These are phyloP conservation scores for Carcharodon carcharias DNA, from an alignment of 2,797 vertebrate genomes.

Conservation along the genomic window DNA sequence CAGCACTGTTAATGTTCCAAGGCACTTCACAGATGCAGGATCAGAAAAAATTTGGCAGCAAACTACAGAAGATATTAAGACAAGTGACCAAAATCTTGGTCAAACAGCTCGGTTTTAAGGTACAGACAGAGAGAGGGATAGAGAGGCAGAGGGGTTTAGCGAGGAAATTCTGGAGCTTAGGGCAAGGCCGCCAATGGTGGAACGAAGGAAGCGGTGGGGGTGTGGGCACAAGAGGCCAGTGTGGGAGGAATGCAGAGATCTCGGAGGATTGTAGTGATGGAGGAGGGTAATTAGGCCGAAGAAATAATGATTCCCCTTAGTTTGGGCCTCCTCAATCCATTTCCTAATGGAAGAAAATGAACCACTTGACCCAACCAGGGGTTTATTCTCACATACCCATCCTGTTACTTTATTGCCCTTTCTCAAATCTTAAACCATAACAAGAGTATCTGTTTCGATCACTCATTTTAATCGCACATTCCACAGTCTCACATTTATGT, in stretches of 20 bases:
- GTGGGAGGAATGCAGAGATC: neutral
- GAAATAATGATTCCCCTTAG: neutral
- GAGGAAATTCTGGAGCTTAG: neutral
- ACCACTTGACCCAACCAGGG: neutral
- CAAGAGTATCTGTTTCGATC: neutral
- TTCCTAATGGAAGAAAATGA: neutral
- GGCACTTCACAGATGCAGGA: neutral
- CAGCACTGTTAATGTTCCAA: neutral
- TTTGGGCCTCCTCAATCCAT: neutral
- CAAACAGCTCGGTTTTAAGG: no score
- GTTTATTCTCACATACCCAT: neutral
- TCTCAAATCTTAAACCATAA: neutral
- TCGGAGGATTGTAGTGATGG: neutral
- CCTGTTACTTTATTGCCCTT: neutral
- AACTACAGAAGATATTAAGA: neutral
- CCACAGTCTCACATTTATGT: no score
- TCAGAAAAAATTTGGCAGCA: neutral
- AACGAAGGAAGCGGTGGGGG: neutral
- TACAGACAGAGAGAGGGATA: neutral
- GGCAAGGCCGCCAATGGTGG: neutral
- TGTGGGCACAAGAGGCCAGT: neutral
- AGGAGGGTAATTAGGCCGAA: neutral
- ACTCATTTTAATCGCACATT: neutral
- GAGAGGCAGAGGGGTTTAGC: neutral
- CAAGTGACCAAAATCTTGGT: neutral